Evolutionary conservation across 2,797 vertebrate species (phyloP).

Genomic region (Parauchenoglanis punctatus): DNA sequence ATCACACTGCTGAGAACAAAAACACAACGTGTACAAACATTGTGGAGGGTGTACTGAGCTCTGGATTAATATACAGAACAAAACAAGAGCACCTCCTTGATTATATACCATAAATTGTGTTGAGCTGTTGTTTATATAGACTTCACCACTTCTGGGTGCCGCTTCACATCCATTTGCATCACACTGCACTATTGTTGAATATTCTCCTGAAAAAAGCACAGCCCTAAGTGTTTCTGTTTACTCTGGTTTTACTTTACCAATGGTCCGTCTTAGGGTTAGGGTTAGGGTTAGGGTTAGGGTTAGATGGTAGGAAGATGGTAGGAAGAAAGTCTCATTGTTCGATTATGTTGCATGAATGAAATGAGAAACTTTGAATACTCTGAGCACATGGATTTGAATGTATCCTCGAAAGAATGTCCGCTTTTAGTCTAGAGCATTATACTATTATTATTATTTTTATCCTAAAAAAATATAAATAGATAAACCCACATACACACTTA

Average conservation of each 20-base stretch:
- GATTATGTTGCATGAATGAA: neutral
- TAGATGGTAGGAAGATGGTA: no score
- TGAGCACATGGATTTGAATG: neutral
- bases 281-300: no score
- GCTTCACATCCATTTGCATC: neutral
- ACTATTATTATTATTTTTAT: no score
- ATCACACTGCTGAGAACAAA: neutral
- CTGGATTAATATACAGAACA: conserved; percentile 7
- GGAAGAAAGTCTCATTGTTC: neutral
- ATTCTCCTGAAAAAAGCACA: neutral
- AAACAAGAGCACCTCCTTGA: neutral
- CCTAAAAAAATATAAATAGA: no score
- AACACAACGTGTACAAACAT: neutral
- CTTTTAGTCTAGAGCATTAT: neutral
- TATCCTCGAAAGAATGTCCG: neutral
- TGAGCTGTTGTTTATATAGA: neutral
- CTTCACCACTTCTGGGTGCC: no score
- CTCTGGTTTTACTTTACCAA: neutral
- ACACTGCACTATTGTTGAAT: neutral
- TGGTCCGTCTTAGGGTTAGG: neutral
- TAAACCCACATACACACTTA: no score
- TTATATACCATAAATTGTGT: neutral
- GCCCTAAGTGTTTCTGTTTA: neutral
- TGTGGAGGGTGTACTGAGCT: neutral
- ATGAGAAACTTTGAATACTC: neutral